Conservation (phyloP, 2,888 invertebrate genomes). For the Apocheima hispidaria region DNA sequence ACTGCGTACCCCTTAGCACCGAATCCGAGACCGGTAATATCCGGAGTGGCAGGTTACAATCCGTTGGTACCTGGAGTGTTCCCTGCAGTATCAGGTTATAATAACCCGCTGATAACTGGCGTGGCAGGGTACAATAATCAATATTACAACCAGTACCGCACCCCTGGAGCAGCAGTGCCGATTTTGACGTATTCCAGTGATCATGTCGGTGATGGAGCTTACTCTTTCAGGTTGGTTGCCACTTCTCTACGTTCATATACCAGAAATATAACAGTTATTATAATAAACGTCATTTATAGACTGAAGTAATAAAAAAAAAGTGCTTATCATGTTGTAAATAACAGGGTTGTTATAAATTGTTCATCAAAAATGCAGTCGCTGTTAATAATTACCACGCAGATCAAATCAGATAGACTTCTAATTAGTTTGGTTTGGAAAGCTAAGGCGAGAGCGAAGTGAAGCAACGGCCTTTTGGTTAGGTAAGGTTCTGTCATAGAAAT, state of each 20-base stretch:
- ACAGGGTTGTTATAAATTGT: too few species aligned
- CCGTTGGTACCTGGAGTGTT: conserved; percentile 47
- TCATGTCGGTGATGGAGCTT: conserved; percentile 87
- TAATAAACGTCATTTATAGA: too few species aligned
- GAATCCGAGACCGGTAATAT: conserved; percentile 44
- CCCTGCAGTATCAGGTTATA: conserved; percentile 42
- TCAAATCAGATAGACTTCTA: too few species aligned
- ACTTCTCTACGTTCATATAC: not conserved
- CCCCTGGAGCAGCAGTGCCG: conserved; percentile 71
- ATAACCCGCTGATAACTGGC: conserved; percentile 55
- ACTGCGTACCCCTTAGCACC: conserved; percentile 41
- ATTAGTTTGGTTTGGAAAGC: too few species aligned
- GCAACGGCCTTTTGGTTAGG: too few species aligned
- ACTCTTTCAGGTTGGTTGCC: conserved; percentile 78
- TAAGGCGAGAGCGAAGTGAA: too few species aligned
- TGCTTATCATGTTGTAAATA: too few species aligned
- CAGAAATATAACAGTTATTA: not conserved
- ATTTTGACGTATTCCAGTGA: conserved; percentile 84
- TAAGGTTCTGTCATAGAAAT: too few species aligned
- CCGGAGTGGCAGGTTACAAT: conserved; percentile 46
- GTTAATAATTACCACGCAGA: too few species aligned
- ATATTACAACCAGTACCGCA: conserved; percentile 59
- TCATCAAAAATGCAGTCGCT: too few species aligned
- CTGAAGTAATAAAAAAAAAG: too few species aligned
- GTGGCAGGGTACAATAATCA: conserved; percentile 53